Base-by-base conservation (phyloP, 1,140 invertebrate genomes). In the Nomia melanderi region DNA sequence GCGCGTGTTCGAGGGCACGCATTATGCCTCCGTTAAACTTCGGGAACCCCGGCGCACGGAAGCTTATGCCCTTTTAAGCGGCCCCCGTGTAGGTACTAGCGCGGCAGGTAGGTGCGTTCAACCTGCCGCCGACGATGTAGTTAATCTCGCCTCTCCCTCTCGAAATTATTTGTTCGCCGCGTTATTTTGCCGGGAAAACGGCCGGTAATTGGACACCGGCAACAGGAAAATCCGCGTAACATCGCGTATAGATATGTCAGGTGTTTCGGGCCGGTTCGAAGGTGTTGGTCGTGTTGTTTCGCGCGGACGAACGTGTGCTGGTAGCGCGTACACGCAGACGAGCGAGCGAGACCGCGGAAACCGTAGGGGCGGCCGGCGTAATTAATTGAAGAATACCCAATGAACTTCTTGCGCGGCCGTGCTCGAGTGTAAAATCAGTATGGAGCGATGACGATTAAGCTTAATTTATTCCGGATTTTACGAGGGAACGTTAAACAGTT, bases 61-160 rank as follows among this genome's bases (percentile, higher is more conserved):
- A 83, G 50, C 62, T 79, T 71, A 54, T 81, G 74, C 78, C 74
- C 73, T 73, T 84, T 84, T 80, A 79, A 79, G 71, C 71, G 74
- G 60, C 66, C 59, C 76, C 72, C 59, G 53, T 67, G 36, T 60
- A 74, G 53, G 23, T 59, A n/a, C n/a, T n/a, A n/a, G n/a, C n/a
- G n/a, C n/a, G n/a, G n/a, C n/a, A n/a, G n/a, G n/a, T n/a, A n/a
- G 78, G 23, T 7, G 64, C 41, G 80, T 62, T 59, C 67, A 44
- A 69, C 25, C 50, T 14, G 47, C 41, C 29, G 39, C 25, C 1
- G 20, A 54, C 60, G 31, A 65, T 41, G 71, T 20, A 41, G 23
- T 69, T 60, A 39, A 76, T 76, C 73, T n/a, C 9, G n/a, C n/a
- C n/a, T n/a, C 72, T 17, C 23, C 25, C 47, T 25, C 29, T 25